Percentiles rank a stretch among this genome's conserved stretches.
Conservation (phyloP, 2,888 invertebrate genomes). For the Xestia ashworthii region DNA sequence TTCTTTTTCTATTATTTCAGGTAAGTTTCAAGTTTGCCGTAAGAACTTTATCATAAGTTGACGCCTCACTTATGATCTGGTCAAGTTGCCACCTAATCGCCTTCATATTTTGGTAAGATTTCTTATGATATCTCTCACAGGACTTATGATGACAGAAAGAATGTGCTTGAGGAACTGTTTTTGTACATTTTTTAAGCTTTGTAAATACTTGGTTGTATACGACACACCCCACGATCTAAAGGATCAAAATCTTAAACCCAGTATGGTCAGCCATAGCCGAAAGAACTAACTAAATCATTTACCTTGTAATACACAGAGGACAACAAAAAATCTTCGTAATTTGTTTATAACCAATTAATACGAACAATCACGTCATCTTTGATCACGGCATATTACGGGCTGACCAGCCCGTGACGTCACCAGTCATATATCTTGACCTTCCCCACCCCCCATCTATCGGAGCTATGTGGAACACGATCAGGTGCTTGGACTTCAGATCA, state of each 20-base stretch:
- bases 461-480: constrained; percentile 10
- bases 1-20: constrained; percentile 46
- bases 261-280: too few species aligned
- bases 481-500: constrained; percentile 8
- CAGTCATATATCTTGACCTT: constrained; percentile 70
- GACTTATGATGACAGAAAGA: neutral
- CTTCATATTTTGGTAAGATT: constrained; percentile 9
- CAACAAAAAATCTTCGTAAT: constrained; percentile 11
- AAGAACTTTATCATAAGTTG: neutral
- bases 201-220: neutral
- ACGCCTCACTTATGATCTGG: too few species aligned
- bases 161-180: neutral
- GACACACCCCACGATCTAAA: neutral
- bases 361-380: constrained; percentile 80
- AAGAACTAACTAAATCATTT: neutral
- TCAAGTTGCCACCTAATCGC: neutral
- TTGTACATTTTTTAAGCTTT: neutral
- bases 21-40: constrained; percentile 54
- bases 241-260: neutral
- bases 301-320: neutral
- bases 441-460: neutral
- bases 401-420: constrained; percentile 75
- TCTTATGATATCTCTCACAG: too few species aligned
- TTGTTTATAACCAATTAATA: constrained; percentile 34
- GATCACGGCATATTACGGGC: constrained; percentile 79